A percentile compares a stretch with the other conserved stretches of the same genome.
phyloP scores from a whole-genome alignment of 2,113 vertebrate genomes.

The Ictidomys tridecemlineatus region DNA sequence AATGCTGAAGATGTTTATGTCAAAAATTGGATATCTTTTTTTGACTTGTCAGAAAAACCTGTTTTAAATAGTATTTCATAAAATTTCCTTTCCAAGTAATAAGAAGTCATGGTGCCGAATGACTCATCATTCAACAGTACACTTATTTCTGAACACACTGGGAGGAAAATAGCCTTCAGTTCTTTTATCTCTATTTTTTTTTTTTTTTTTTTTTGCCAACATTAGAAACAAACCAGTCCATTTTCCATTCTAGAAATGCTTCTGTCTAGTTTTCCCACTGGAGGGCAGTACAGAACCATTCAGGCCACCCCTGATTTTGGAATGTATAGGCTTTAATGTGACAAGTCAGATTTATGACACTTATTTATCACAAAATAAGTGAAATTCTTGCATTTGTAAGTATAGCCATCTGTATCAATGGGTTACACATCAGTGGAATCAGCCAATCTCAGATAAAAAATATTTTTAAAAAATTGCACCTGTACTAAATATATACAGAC shows the following conservation, averaged over 20 bases:
- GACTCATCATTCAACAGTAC: background rate
- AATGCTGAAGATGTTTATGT: background rate
- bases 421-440: background rate
- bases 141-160: background rate
- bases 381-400: background rate
- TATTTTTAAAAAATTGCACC: background rate
- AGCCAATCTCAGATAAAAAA: background rate
- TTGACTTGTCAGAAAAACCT: background rate
- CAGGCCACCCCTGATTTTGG: background rate
- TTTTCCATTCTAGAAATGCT: background rate
- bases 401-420: background rate
- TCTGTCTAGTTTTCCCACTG: conserved; percentile 8
- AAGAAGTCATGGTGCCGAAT: background rate
- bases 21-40: background rate
- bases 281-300: conserved; percentile 72
- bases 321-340: background rate
- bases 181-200: background rate
- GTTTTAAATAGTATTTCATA: conserved; percentile 44
- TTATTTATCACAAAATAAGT: background rate
- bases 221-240: background rate
- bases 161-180: background rate
- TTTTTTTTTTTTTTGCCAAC: background rate
- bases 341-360: background rate
- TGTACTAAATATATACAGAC: background rate
- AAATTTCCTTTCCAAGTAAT: background rate